Evolutionary conservation across 2,113 vertebrate species (phyloP).

Genomic region (Heterochromis multidens): DNA sequence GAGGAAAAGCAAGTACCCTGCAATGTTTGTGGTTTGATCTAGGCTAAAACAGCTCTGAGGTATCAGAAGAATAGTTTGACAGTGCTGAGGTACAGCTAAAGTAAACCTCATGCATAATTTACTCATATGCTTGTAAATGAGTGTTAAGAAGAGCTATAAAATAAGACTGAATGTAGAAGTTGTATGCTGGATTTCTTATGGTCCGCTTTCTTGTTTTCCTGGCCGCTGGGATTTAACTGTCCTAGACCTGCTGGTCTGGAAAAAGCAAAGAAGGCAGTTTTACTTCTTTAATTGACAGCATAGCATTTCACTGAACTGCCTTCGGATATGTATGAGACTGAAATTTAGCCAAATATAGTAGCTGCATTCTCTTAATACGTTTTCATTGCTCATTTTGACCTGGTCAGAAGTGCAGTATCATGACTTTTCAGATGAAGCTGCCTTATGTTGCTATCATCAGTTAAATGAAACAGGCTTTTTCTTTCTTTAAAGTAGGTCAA

Average conservation of each 20-base stretch:
- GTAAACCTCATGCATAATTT: slow-evolving; percentile 42
- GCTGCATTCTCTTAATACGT: background rate
- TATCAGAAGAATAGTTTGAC: background rate
- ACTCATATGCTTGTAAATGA: slow-evolving; percentile 3
- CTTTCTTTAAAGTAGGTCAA: background rate
- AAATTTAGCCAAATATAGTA: slow-evolving; percentile 25
- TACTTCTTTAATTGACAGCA: slow-evolving; percentile 24
- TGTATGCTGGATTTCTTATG: background rate
- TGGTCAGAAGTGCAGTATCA: slow-evolving; percentile 3
- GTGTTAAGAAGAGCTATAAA: background rate
- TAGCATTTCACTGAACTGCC: slow-evolving; percentile 10
- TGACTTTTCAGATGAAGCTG: background rate
- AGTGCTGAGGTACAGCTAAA: background rate
- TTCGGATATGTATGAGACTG: background rate
- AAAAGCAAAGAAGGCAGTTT: slow-evolving; percentile 39
- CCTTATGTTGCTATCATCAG: background rate
- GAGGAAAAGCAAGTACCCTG: background rate
- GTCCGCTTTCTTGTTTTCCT: background rate
- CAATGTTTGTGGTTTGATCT: background rate
- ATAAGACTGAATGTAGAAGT: slow-evolving; percentile 5
- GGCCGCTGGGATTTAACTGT: slow-evolving; percentile 10
- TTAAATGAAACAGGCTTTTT: background rate
- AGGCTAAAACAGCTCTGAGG: background rate
- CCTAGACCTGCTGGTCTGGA: slow-evolving; percentile 20
- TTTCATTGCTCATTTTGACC: background rate